Percentiles rank a stretch among this genome's conserved stretches.
phyloP scores from a whole-genome alignment of 2,888 invertebrate species.

The Synergus gifuensis region DNA sequence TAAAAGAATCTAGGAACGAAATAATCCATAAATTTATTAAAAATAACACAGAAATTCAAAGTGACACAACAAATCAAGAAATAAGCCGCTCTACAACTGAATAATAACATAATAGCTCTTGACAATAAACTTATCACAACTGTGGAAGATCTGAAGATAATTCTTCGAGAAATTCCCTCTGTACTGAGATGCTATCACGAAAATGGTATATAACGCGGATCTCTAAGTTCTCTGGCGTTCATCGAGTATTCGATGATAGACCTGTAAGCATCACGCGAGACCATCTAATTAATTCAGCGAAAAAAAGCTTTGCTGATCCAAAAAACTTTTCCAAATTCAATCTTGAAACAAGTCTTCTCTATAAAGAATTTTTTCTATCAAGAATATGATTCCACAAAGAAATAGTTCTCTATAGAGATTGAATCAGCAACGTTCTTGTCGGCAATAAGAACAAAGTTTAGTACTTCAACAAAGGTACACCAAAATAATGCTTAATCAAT shows the following conservation, averaged over 20 bases:
- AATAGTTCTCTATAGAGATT: background rate
- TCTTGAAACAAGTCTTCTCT: background rate
- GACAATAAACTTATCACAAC: constrained; percentile 55
- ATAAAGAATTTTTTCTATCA: background rate
- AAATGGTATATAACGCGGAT: constrained; percentile 30
- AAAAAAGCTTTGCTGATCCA: constrained; percentile 37
- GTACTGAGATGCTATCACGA: constrained; percentile 42
- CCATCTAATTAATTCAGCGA: constrained; percentile 34
- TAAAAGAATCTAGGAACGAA: constrained; percentile 56
- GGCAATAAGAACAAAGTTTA: constrained; percentile 19
- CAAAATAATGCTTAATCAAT: constrained; percentile 23
- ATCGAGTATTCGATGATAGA: constrained; percentile 21
- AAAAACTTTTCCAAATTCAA: background rate
- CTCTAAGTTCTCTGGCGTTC: constrained; percentile 17
- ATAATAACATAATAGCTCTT: constrained; percentile 49
- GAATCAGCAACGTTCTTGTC: constrained; percentile 24
- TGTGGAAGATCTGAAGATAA: constrained; percentile 38
- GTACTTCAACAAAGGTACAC: constrained; percentile 22
- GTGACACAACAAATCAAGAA: constrained; percentile 65
- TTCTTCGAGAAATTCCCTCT: constrained; percentile 34
- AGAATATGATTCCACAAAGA: background rate
- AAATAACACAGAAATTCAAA: constrained; percentile 67
- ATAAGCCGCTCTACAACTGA: constrained; percentile 42
- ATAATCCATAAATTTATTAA: constrained; percentile 67
- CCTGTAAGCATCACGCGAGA: constrained; percentile 31